Evolutionary conservation across 2,113 vertebrate genomes (phyloP).

Genomic region (Microtus oregoni): DNA sequence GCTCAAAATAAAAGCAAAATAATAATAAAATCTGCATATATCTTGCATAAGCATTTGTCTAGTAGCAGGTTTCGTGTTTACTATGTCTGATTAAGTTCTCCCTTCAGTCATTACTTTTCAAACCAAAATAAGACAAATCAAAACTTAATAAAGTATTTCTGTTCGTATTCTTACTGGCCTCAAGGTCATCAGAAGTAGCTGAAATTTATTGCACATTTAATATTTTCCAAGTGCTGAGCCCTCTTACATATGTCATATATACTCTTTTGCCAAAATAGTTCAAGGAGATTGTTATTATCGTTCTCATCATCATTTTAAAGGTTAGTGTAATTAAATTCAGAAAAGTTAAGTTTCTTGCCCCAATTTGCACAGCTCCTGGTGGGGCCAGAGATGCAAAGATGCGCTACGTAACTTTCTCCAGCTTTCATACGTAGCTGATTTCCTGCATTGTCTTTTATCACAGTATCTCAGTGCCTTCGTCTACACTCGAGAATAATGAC

Average conservation of each 20-base stretch:
- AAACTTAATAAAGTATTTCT: conserved; percentile 51
- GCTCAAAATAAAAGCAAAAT: neutral
- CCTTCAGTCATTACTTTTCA: conserved; percentile 44
- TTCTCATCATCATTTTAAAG: conserved; percentile 23
- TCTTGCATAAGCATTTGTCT: neutral
- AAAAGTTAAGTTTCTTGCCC: neutral
- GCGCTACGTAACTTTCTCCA: neutral
- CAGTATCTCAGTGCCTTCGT: neutral
- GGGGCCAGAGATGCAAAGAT: neutral
- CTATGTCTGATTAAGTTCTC: neutral
- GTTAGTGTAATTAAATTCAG: conserved; percentile 35
- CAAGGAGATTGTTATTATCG: neutral
- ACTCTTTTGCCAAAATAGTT: neutral
- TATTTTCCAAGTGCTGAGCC: neutral
- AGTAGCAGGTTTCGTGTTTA: neutral
- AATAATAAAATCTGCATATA: neutral
- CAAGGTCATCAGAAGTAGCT: conserved; percentile 41
- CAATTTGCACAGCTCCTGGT: neutral
- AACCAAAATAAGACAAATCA: conserved; percentile 29
- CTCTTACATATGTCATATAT: neutral
- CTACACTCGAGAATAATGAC: neutral
- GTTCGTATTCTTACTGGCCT: conserved; percentile 4
- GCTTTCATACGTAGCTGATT: neutral
- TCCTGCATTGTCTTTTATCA: neutral
- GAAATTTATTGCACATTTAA: conserved; percentile 27